phyloP scores from a whole-genome alignment of 2,888 invertebrate species.

The Heliconius ethilla region DNA sequence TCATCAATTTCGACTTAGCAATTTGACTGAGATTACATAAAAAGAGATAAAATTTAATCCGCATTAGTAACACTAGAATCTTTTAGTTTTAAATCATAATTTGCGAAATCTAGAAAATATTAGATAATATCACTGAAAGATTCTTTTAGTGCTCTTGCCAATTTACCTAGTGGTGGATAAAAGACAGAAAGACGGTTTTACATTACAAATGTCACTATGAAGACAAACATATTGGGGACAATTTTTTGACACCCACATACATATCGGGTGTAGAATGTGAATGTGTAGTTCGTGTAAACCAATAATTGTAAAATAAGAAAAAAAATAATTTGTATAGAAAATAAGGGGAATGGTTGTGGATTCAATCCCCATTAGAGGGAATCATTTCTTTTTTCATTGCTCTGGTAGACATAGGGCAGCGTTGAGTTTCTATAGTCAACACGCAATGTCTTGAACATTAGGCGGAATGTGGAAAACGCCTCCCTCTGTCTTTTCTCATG shows the following conservation, averaged over 20 bases:
- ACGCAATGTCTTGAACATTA: not conserved
- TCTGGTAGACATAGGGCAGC: too few species aligned
- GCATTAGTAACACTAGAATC: not conserved
- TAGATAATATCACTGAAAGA: not conserved
- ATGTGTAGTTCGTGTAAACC: not conserved
- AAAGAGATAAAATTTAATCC: not conserved
- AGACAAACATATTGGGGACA: conserved; percentile 2
- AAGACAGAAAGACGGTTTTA: not conserved
- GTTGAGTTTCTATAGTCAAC: not conserved
- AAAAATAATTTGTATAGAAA: not conserved
- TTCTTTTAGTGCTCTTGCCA: conserved; percentile 8
- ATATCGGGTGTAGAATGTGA: not conserved
- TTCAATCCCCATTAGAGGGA: not conserved
- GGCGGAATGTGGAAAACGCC: not conserved
- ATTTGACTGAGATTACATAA: not conserved
- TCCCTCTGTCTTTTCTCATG: too few species aligned
- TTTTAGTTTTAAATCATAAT: not conserved
- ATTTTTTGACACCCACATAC: not conserved
- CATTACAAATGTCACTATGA: conserved; percentile 10
- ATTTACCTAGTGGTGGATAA: conserved; percentile 8
- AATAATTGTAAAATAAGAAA: not conserved
- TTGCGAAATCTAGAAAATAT: not conserved
- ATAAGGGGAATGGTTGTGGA: not conserved
- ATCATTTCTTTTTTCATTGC: too few species aligned
- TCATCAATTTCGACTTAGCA: not conserved